These are phyloP conservation scores for Antheraea pernyi DNA, from an alignment of 1,140 invertebrate genomes.

Conservation along the genomic window DNA sequence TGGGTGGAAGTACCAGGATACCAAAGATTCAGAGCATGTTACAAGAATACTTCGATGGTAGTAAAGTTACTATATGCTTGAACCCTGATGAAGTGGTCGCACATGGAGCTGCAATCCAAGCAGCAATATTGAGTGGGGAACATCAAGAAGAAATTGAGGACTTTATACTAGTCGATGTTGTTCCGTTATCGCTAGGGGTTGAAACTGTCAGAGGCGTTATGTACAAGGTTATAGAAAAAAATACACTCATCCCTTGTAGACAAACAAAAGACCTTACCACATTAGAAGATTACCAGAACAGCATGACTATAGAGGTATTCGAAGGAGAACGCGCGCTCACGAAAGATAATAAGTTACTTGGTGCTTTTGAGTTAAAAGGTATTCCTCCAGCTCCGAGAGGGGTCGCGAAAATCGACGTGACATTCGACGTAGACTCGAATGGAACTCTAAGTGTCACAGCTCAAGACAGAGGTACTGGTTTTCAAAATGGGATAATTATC, in stretches of 20 bases:
- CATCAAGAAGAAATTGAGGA: conserved; percentile 71
- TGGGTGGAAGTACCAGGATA: conserved; percentile 85
- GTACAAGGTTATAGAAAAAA: conserved; percentile 82
- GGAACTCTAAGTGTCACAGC: conserved; percentile 78
- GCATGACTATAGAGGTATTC: conserved; percentile 60
- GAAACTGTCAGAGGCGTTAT: conserved; percentile 82
- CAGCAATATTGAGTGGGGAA: conserved; percentile 73
- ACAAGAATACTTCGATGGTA: conserved; percentile 61
- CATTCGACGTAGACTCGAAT: conserved; percentile 53
- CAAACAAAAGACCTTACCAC: conserved; percentile 57
- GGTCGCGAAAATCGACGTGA: conserved; percentile 52
- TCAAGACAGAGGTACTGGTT: conserved; percentile 68
- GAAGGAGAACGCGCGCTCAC: conserved; percentile 59
- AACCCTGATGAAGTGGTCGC: conserved; percentile 79
- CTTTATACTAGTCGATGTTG: conserved; percentile 77
- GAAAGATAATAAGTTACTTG: conserved; percentile 56
- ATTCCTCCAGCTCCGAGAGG: conserved; percentile 58
- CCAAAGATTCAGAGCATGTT: conserved; percentile 77
- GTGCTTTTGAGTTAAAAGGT: conserved; percentile 48
- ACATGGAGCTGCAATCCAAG: conserved; percentile 75
- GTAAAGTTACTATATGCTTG: conserved; percentile 64
- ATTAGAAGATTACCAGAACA: conserved; percentile 53
- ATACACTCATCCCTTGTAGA: conserved; percentile 84
- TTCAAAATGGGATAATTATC: conserved; percentile 69
- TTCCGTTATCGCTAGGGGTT: conserved; percentile 80